A percentile compares a stretch with the other conserved stretches of the same genome.
phyloP scores from a whole-genome alignment of 2,888 invertebrate genomes.

The Drosophila recens region DNA sequence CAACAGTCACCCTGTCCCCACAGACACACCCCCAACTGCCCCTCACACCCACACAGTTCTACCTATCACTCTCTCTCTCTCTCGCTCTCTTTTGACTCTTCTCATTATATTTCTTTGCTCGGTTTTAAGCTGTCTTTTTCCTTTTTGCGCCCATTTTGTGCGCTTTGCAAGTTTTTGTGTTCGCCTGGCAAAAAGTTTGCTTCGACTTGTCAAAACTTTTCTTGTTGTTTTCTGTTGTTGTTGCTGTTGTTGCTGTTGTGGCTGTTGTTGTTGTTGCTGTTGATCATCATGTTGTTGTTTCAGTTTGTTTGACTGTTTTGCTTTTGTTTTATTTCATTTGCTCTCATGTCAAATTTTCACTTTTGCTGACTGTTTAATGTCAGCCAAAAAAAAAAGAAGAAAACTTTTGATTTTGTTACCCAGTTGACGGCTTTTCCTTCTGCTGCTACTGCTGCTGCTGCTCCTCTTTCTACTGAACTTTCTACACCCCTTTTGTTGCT shows the following conservation, averaged over 20 bases:
- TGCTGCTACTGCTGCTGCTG: conserved; percentile 1
- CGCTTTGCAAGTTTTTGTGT: conserved; percentile 59
- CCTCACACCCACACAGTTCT: neutral
- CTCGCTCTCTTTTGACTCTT: neutral
- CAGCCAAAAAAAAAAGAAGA: conserved; percentile 41
- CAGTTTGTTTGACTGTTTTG: conserved; percentile 41
- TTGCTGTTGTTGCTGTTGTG: conserved; percentile 31
- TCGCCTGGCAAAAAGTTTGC: conserved; percentile 65
- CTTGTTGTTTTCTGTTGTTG: conserved; percentile 41
- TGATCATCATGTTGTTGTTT: conserved; percentile 20
- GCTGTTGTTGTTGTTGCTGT: conserved; percentile 21
- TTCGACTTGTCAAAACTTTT: conserved; percentile 71
- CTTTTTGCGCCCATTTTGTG: conserved; percentile 65
- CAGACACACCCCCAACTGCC: neutral
- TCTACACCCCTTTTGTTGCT: neutral
- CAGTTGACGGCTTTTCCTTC: conserved; percentile 30
- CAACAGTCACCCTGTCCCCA: neutral
- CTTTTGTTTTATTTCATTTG: conserved; percentile 70
- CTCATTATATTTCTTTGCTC: neutral
- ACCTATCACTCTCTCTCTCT: neutral
- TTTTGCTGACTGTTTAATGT: conserved; percentile 78
- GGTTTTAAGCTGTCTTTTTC: conserved; percentile 31
- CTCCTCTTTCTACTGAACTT: neutral
- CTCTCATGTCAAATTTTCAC: conserved; percentile 76
- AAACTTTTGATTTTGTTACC: conserved; percentile 49